Evolutionary conservation across 64 coral and sea anemone genomes (phyloP).

Genomic region (Actinia tenebrosa): DNA sequence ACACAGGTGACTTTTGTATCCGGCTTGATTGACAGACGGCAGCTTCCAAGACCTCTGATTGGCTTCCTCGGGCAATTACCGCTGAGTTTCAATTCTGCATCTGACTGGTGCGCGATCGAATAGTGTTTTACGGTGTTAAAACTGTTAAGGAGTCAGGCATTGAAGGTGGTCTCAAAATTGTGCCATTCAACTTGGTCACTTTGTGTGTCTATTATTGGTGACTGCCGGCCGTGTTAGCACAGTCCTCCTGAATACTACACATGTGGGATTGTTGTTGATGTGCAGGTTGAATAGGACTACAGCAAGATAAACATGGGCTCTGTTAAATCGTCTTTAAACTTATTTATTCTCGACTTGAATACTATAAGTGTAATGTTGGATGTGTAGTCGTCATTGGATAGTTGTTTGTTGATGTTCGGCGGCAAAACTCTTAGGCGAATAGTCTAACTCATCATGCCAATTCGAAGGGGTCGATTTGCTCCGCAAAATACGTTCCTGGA

Average conservation of each 20-base stretch:
- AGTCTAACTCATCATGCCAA: conserved; percentile 64
- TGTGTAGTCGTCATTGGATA: conserved; percentile 20
- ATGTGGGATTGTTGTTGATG: neutral
- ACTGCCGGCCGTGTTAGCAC: conserved; percentile 15
- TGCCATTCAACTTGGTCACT: neutral
- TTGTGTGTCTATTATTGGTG: conserved; percentile 2
- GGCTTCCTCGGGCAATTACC: conserved; percentile 82
- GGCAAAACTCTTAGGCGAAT: conserved; percentile 15
- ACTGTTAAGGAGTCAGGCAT: conserved; percentile 24
- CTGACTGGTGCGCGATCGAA: conserved; percentile 58
- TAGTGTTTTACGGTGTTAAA: conserved; percentile 70
- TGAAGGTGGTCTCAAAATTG: conserved; percentile 13
- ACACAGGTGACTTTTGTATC: conserved; percentile 44
- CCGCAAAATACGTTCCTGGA: conserved; percentile 91
- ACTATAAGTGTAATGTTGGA: conserved; percentile 53
- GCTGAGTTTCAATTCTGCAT: conserved; percentile 59
- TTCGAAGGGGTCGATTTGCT: conserved; percentile 80
- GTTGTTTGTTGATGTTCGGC: conserved; percentile 34
- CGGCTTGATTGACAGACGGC: conserved; percentile 63
- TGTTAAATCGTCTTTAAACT: conserved; percentile 72
- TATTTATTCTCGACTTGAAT: conserved; percentile 26
- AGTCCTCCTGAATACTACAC: conserved; percentile 17
- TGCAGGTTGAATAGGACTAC: conserved; percentile 40
- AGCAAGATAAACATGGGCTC: conserved; percentile 71
- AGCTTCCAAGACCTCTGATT: conserved; percentile 58